Evolutionary conservation across 2,113 vertebrate genomes (phyloP).

Genomic region (Herpailurus yagouaroundi): DNA sequence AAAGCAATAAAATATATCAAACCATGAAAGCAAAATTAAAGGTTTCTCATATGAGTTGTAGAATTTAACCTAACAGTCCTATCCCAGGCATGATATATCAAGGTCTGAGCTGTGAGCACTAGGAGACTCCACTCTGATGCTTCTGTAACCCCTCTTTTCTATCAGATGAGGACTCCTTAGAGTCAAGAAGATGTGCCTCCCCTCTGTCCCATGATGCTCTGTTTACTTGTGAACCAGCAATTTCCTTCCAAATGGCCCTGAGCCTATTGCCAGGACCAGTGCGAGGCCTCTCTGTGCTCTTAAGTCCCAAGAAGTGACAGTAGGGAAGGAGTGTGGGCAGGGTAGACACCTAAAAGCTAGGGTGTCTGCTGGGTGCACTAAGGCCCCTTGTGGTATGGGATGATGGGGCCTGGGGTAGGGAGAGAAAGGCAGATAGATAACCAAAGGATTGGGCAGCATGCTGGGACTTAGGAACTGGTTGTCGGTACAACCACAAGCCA

Average conservation of each 20-base stretch:
- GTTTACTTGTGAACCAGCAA: neutral
- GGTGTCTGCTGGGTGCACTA: neutral
- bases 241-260: neutral
- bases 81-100: neutral
- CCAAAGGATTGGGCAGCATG: neutral
- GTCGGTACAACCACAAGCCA: neutral
- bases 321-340: neutral
- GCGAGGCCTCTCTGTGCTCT: neutral
- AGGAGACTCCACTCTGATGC: neutral
- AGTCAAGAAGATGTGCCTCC: neutral
- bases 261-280: neutral
- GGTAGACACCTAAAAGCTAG: neutral
- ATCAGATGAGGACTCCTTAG: neutral
- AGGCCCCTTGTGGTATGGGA: neutral
- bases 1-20: constrained; percentile 31
- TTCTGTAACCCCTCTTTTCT: neutral
- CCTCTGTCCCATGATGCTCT: neutral
- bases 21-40: neutral
- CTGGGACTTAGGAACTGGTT: neutral
- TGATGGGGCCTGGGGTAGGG: neutral
- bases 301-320: neutral
- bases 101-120: neutral
- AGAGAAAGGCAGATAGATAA: neutral
- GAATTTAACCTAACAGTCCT: neutral
- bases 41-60: neutral